Conservation (phyloP, 2,888 invertebrate genomes). For the Ischnus inquisitorius region DNA sequence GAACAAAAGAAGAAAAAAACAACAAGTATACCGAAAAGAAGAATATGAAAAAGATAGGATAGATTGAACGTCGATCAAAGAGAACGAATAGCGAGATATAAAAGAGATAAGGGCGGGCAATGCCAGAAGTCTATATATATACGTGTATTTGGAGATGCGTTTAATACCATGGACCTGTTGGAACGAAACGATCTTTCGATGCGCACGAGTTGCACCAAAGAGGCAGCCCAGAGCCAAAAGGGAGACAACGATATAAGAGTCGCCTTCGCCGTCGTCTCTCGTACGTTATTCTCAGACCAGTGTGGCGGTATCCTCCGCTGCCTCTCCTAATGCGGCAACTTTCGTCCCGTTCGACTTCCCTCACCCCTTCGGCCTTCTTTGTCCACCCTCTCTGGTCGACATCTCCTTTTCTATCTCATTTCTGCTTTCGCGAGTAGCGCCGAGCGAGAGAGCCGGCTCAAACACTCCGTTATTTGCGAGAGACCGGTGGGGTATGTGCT, state of each 20-base stretch:
- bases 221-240: slow-evolving; percentile 24
- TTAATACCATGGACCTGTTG: slow-evolving; percentile 67
- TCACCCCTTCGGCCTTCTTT: neutral
- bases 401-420: slow-evolving; percentile 13
- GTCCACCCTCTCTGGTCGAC: neutral
- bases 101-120: slow-evolving; percentile 31
- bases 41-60: slow-evolving; percentile 12
- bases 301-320: slow-evolving; percentile 6
- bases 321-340: slow-evolving; percentile 17
- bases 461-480: slow-evolving; percentile 53
- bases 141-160: slow-evolving; percentile 38
- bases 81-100: slow-evolving; percentile 31
- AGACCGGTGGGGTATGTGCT: slow-evolving; percentile 12
- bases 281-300: slow-evolving; percentile 29
- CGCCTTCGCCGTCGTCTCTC: slow-evolving; percentile 38
- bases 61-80: slow-evolving; percentile 29
- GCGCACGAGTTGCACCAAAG: slow-evolving; percentile 66
- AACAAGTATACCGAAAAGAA: slow-evolving; percentile 2
- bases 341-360: slow-evolving; percentile 6
- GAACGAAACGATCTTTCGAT: slow-evolving; percentile 62
- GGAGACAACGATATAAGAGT: neutral
- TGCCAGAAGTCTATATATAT: slow-evolving; percentile 19
- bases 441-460: neutral
- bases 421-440: neutral
- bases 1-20: slow-evolving; percentile 5